Evolutionary conservation across 1,140 invertebrate species (phyloP).

Genomic region (Zaprionus gabonicus): DNA sequence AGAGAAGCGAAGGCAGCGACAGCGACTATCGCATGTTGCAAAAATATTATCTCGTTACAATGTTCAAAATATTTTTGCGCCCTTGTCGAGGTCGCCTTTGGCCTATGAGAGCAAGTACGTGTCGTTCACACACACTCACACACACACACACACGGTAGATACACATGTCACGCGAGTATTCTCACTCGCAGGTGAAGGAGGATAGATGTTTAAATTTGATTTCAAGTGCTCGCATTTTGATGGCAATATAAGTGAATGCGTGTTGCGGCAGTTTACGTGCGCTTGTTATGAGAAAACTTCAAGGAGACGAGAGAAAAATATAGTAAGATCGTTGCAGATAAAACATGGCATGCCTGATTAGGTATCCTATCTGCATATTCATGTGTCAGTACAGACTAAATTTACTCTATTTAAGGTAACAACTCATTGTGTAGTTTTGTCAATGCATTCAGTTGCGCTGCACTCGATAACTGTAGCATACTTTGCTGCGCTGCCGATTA

Average conservation of each 20-base stretch:
- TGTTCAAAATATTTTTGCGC: slow-evolving; percentile 60
- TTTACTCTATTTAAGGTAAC: neutral
- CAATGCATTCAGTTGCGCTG: neutral
- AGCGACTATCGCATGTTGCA: slow-evolving; percentile 62
- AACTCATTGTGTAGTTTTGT: neutral
- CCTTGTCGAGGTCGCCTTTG: slow-evolving; percentile 66
- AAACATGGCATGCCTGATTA: neutral
- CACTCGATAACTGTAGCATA: slow-evolving; percentile 23
- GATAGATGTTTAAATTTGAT: slow-evolving; percentile 78
- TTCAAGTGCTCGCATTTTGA: slow-evolving; percentile 77
- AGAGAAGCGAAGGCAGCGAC: slow-evolving; percentile 46
- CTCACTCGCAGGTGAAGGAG: slow-evolving; percentile 1
- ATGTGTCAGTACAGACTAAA: neutral
- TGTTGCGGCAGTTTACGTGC: slow-evolving; percentile 74
- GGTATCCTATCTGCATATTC: neutral
- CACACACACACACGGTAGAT: slow-evolving; percentile 1
- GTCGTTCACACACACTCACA: slow-evolving; percentile 40
- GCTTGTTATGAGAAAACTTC: slow-evolving; percentile 48
- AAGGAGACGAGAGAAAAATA: neutral
- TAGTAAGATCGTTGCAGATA: neutral
- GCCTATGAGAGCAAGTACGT: slow-evolving; percentile 77
- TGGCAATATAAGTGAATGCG: slow-evolving; percentile 81
- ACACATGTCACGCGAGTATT: neutral
- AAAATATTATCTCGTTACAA: slow-evolving; percentile 82
- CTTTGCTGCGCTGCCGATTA: slow-evolving; percentile 31